Base-by-base conservation (phyloP, 2,888 invertebrate genomes). In the Dryomyza anilis region DNA sequence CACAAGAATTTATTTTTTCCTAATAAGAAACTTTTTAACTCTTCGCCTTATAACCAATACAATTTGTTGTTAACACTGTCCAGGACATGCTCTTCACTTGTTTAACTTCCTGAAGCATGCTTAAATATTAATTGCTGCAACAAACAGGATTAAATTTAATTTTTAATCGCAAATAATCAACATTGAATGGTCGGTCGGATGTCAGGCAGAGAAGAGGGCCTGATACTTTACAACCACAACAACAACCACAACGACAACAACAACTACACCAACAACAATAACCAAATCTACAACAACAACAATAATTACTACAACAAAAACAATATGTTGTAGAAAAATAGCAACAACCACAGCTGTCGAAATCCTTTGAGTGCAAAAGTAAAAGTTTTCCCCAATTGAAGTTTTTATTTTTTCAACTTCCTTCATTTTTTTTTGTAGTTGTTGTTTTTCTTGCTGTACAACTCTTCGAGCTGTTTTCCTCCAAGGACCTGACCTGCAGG, bases 301-400 rank as follows among this genome's bases (percentile, higher is more conserved):
- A 39, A 39, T 2, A 39, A 39, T 19, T 16, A 43, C 16, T 16
- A 43, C 7, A 39, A 39, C 48, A 48, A 46, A 4, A 3, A 2
- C 21, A 46, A 46, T 10, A n/a, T 21, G 14, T n/a, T n/a, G n/a
- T n/a, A n/a, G n/a, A n/a, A n/a, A n/a, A n/a, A 14, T 10, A 48
- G 8, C 25, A 14, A 50, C 27, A 25, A 21, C 6, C 10, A 25
- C 25, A 50, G 50, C 50, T 50, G 25, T 36, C 30, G 25, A 16
- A 16, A 29, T 59, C 30, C 59, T 59, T 59, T 30, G 60, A 60
- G 60, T 50, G 52, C 53, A 61, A 52, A 52, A 50, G 52, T 39
- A 61, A 61, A 61, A 50, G 48, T 61, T 61, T 52, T 36, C 61
- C n/a, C 39, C 52, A 61, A 48, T 61, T 61, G 61, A 61, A 61